A percentile compares a stretch with the other conserved stretches of the same genome.
These are phyloP conservation scores for Acholoe squamosa DNA, from an alignment of 2,888 invertebrate genomes.

Conservation along the genomic window DNA sequence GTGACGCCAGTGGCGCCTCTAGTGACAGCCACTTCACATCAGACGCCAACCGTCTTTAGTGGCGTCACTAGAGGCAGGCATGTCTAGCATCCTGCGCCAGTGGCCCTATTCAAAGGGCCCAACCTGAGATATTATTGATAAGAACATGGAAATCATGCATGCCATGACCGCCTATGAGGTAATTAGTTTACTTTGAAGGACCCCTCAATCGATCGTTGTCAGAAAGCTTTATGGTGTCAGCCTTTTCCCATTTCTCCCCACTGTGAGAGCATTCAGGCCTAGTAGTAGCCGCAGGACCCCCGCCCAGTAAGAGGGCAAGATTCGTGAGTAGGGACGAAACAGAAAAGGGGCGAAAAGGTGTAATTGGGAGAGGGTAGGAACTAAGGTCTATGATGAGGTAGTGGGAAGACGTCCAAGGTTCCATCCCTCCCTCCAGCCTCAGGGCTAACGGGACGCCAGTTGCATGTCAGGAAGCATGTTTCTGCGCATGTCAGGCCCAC, in stretches of 20 bases:
- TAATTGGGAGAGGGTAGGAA: conserved; percentile 11
- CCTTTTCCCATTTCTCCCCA: not conserved
- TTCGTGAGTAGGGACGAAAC: conserved; percentile 5
- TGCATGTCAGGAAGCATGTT: conserved; percentile 19
- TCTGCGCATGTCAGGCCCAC: not conserved
- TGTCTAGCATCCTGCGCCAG: not conserved
- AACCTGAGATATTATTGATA: conserved; percentile 41
- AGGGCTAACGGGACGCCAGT: conserved; percentile 25
- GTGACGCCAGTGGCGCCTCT: conserved; percentile 10
- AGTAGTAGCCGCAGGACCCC: conserved; percentile 17
- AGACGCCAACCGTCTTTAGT: not conserved
- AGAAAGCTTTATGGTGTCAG: conserved; percentile 34
- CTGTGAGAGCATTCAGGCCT: not conserved
- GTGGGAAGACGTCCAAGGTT: not conserved
- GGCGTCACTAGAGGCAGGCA: not conserved
- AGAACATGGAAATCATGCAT: conserved; percentile 44
- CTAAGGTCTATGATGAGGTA: not conserved
- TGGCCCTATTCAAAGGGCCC: not conserved
- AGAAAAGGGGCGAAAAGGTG: conserved; percentile 25
- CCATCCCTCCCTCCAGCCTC: not conserved
- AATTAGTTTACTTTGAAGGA: conserved; percentile 17
- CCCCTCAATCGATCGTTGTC: conserved; percentile 3
- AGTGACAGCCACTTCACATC: not conserved
- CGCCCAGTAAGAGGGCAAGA: not conserved
- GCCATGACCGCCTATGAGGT: conserved; percentile 14